phyloP scores from a whole-genome alignment of 1,140 invertebrate species.

The Chrysomallon squamiferum region DNA sequence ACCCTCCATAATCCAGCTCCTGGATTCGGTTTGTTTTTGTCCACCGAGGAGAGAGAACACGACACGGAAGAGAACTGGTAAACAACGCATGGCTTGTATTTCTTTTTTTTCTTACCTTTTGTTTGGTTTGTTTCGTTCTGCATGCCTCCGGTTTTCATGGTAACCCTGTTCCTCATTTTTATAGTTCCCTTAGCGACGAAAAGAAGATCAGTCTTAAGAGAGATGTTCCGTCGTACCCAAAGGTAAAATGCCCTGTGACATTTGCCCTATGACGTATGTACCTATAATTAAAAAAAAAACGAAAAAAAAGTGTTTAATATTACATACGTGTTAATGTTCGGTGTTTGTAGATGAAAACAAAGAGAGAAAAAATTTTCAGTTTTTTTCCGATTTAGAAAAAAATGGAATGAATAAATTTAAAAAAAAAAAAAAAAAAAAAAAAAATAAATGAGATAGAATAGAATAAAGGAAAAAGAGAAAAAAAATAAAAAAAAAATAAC shows the following conservation, averaged over 20 bases:
- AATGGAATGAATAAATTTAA: no score
- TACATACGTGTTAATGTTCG: not conserved
- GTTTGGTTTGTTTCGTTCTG: constrained; percentile 25
- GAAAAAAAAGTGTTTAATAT: not conserved
- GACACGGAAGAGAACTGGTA: no score
- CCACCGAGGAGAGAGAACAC: no score
- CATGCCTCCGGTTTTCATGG: constrained; percentile 3
- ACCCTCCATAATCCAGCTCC: no score
- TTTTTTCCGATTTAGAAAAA: no score
- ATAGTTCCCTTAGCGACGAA: constrained; percentile 61
- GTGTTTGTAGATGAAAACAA: not conserved
- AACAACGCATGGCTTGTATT: not conserved
- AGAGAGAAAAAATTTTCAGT: no score
- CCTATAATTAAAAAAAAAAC: not conserved
- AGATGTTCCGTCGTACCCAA: constrained; percentile 60
- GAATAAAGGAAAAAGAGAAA: no score
- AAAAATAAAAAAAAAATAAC: no score
- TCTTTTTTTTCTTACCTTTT: constrained; percentile 3
- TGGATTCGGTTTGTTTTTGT: no score
- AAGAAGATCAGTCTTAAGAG: constrained; percentile 58
- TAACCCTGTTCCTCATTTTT: constrained; percentile 48
- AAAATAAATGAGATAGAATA: no score
- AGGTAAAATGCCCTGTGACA: constrained; percentile 43
- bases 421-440: no score
- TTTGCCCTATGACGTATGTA: not conserved